Evolutionary conservation across 2,113 vertebrate species (phyloP).

Genomic region (Reinhardtius hippoglossoides): DNA sequence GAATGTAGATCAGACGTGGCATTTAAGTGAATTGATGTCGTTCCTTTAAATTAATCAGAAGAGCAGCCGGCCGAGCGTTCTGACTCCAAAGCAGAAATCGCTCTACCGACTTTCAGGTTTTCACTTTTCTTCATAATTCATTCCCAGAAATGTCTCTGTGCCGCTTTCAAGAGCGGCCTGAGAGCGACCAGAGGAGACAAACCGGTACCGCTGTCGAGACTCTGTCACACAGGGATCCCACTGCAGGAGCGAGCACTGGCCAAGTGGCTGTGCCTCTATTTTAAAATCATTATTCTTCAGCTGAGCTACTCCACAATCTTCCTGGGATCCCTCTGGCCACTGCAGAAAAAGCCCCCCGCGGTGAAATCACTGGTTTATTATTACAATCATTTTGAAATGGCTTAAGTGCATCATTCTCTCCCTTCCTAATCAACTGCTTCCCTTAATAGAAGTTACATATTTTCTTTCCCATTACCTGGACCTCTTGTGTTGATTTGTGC

Average conservation of each 20-base stretch:
- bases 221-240: slow-evolving; percentile 10
- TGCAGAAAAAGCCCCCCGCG: background rate
- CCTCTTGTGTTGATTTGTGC: background rate
- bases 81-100: slow-evolving; percentile 37
- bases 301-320: background rate
- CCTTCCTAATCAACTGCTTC: background rate
- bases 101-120: slow-evolving; percentile 38
- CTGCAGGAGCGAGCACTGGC: slow-evolving; percentile 29
- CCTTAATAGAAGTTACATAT: background rate
- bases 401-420: background rate
- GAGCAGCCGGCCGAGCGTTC: slow-evolving; percentile 8
- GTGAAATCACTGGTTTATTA: background rate
- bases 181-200: slow-evolving; percentile 38
- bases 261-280: slow-evolving; percentile 5
- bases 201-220: slow-evolving; percentile 31
- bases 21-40: slow-evolving; percentile 51
- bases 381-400: background rate
- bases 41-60: slow-evolving; percentile 59
- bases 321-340: too few species aligned
- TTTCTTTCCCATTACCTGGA: too few species aligned
- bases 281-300: background rate
- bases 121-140: slow-evolving; percentile 5
- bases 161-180: slow-evolving; percentile 9
- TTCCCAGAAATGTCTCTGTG: slow-evolving; percentile 32
- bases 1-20: slow-evolving; percentile 60